A percentile compares a stretch with the other conserved stretches of the same genome.
These are phyloP conservation scores for Erythrolamprus reginae DNA, from an alignment of 2,113 vertebrate genomes.

Conservation along the genomic window DNA sequence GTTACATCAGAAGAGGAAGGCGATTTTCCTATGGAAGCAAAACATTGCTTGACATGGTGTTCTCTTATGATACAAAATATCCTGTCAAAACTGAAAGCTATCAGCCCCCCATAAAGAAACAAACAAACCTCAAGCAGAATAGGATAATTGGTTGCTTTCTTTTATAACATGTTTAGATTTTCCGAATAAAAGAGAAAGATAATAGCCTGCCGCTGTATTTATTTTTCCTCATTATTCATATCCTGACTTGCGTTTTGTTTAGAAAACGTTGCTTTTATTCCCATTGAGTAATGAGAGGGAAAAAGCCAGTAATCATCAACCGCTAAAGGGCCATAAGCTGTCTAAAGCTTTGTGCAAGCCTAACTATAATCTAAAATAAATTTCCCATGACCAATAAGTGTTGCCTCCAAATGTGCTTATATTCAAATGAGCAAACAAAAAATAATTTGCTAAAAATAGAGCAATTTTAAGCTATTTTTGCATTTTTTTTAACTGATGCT, in stretches of 20 bases:
- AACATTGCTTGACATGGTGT: not conserved
- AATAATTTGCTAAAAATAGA: conserved; percentile 46
- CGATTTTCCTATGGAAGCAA: conserved; percentile 4
- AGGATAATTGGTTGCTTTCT: not conserved
- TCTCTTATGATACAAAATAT: not conserved
- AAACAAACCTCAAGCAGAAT: not conserved
- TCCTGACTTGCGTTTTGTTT: not conserved
- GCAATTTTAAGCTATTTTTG: conserved; percentile 4
- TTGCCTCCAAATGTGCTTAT: conserved; percentile 28
- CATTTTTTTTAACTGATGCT: conserved; percentile 27
- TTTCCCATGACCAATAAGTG: conserved; percentile 49
- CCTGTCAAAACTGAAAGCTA: not conserved
- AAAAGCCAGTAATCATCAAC: conserved; percentile 41
- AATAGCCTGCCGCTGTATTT: not conserved
- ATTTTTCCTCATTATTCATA: conserved; percentile 21
- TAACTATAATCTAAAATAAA: conserved; percentile 45
- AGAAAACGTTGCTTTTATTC: conserved; percentile 12
- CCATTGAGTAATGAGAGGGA: conserved; percentile 17
- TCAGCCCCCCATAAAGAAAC: not conserved
- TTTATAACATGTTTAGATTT: not conserved
- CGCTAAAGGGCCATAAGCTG: conserved; percentile 37
- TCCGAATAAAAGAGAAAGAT: not conserved
- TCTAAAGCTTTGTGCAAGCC: conserved; percentile 41
- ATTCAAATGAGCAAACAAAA: conserved; percentile 50
- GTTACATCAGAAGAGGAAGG: not conserved